These are phyloP conservation scores for Epizoanthus stellaris DNA, from an alignment of 92 coral and sea anemone genomes.

Conservation along the genomic window DNA sequence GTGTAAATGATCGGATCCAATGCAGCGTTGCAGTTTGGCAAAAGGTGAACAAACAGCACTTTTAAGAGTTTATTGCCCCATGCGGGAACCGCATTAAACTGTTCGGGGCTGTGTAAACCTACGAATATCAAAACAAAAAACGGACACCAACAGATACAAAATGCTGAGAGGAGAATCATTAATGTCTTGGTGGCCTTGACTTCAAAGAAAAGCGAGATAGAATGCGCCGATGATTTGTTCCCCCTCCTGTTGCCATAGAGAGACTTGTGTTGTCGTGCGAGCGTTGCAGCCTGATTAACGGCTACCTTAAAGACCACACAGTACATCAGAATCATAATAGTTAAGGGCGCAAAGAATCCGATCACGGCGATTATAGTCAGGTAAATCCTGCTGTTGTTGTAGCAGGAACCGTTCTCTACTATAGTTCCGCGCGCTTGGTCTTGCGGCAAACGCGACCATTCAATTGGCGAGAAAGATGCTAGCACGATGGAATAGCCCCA, in stretches of 20 bases:
- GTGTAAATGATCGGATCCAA: constrained; percentile 86
- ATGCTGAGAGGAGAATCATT: constrained; percentile 77
- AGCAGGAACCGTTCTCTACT: constrained; percentile 65
- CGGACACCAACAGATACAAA: constrained; percentile 92
- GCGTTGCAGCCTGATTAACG: constrained; percentile 73
- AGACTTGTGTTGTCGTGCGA: constrained; percentile 78
- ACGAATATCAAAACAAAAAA: constrained; percentile 74
- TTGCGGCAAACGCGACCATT: constrained; percentile 67
- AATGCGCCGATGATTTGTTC: constrained; percentile 54
- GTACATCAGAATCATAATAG: constrained; percentile 88
- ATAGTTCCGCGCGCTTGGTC: constrained; percentile 71
- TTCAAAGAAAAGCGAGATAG: constrained; percentile 72
- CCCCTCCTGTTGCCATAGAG: constrained; percentile 42
- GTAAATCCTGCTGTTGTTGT: constrained; percentile 72
- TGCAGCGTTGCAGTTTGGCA: constrained; percentile 87
- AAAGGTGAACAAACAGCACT: constrained; percentile 69
- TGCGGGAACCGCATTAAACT: constrained; percentile 46
- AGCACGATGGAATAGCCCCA: constrained; percentile 78
- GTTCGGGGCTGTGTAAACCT: constrained; percentile 71
- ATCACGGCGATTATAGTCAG: constrained; percentile 76
- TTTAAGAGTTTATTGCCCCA: constrained; percentile 57
- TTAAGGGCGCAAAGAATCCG: constrained; percentile 82
- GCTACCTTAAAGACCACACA: constrained; percentile 90
- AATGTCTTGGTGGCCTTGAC: constrained; percentile 91
- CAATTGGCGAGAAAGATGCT: constrained; percentile 71